phyloP scores from a whole-genome alignment of 2,113 vertebrate genomes.

The Cynocephalus volans region DNA sequence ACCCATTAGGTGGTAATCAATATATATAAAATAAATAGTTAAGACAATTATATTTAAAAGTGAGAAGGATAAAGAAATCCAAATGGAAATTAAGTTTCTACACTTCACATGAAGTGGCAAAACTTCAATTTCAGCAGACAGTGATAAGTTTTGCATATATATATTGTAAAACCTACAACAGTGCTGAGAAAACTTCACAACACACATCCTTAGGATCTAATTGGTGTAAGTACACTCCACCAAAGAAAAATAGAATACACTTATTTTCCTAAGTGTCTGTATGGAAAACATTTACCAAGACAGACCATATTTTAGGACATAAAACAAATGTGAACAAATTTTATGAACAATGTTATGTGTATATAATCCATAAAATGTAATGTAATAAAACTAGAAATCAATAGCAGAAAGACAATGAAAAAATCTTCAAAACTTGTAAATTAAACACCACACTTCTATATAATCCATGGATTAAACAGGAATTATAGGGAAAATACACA shows the following conservation, averaged over 20 bases:
- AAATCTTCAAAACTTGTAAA: too few species aligned
- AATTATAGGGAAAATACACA: too few species aligned
- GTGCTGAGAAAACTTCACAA: too few species aligned
- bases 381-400: too few species aligned
- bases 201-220: neutral
- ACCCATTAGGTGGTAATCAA: neutral
- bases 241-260: neutral
- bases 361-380: neutral
- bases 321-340: neutral
- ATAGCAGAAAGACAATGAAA: too few species aligned
- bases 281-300: neutral
- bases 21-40: neutral
- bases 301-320: neutral
- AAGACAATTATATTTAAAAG: neutral
- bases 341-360: neutral
- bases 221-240: neutral
- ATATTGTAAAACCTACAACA: too few species aligned
- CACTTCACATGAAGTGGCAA: neutral
- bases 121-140: neutral
- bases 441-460: too few species aligned
- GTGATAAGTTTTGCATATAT: neutral
- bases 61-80: neutral
- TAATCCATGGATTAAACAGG: too few species aligned
- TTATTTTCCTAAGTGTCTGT: neutral
- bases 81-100: neutral